phyloP scores from a whole-genome alignment of 2,797 vertebrate species.

The Lithobates pipiens region DNA sequence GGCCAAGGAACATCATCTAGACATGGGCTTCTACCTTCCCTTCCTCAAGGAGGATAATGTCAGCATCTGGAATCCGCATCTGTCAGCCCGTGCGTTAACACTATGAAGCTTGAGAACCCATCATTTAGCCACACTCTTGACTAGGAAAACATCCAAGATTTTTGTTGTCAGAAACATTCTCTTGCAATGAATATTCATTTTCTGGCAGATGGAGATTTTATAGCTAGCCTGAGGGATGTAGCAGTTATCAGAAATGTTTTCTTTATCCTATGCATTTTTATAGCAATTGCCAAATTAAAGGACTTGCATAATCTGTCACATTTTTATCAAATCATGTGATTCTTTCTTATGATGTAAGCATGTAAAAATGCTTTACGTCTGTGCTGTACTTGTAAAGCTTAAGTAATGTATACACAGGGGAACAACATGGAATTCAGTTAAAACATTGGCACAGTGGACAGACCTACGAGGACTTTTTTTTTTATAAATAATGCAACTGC shows the following conservation, averaged over 20 bases:
- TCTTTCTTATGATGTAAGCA: neutral
- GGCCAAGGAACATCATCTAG: no score
- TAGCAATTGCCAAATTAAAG: neutral
- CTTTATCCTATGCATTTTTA: neutral
- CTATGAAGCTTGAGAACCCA: neutral
- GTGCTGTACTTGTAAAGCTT: no score
- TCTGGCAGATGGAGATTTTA: conserved; percentile 9
- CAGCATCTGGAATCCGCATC: neutral
- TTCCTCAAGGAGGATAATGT: no score
- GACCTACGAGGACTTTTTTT: neutral
- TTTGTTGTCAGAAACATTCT: conserved; percentile 21
- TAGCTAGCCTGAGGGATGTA: conserved; percentile 6
- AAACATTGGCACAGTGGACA: neutral
- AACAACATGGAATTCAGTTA: no score
- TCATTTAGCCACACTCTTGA: neutral
- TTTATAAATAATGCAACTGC: neutral
- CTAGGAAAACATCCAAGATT: conserved; percentile 9
- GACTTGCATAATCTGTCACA: neutral
- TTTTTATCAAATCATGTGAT: neutral
- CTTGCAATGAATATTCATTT: conserved; percentile 4
- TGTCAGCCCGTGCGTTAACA: neutral
- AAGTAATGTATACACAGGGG: no score
- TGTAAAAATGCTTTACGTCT: no score
- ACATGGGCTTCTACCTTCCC: no score
- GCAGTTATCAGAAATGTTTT: conserved; percentile 22